Conservation (phyloP, 1,140 invertebrate genomes). For the Phocides pigmalion region DNA sequence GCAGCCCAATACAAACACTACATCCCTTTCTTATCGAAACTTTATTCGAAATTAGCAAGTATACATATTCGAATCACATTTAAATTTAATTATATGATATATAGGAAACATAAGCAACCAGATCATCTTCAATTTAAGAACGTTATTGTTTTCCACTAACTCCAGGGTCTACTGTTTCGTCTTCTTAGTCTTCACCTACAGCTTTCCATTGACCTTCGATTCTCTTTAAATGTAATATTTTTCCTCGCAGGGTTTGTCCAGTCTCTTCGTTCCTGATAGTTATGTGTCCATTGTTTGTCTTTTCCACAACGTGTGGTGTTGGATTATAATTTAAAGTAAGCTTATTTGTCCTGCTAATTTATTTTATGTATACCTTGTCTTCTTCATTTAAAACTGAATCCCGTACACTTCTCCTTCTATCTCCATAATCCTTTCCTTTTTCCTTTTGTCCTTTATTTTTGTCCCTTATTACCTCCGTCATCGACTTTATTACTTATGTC, state of each 20-base stretch:
- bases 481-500: conserved; percentile 2
- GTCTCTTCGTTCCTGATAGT: conserved; percentile 28
- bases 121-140: neutral
- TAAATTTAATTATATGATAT: too few species aligned
- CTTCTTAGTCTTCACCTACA: neutral
- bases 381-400: conserved; percentile 29
- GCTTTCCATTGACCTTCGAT: conserved; percentile 25
- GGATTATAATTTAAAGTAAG: conserved; percentile 26
- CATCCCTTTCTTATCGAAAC: too few species aligned
- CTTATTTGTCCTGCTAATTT: conserved; percentile 34
- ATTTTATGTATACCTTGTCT: conserved; percentile 44
- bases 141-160: neutral
- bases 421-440: conserved; percentile 38
- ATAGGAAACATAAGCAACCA: too few species aligned
- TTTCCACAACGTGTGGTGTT: conserved; percentile 18
- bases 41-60: too few species aligned
- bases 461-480: conserved; percentile 35
- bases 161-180: neutral
- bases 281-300: conserved; percentile 23
- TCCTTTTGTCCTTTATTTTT: conserved; percentile 34
- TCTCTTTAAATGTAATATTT: conserved; percentile 38
- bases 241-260: conserved; percentile 7
- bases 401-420: conserved; percentile 37
- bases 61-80: too few species aligned
- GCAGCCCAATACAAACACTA: too few species aligned